phyloP scores from a whole-genome alignment of 1,140 invertebrate species.

The Brachionus paranguensis region DNA sequence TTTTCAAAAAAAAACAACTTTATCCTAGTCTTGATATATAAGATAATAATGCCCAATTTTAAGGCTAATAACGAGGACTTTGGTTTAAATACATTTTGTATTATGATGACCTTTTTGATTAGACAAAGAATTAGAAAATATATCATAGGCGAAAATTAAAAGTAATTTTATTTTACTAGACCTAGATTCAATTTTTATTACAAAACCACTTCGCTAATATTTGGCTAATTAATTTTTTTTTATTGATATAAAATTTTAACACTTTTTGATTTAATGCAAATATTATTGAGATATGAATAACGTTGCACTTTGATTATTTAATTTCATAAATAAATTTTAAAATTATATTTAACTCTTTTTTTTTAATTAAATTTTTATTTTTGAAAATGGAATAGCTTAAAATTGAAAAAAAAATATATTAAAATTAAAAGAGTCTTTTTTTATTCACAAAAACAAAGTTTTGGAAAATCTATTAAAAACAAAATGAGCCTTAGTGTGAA shows the following conservation, averaged over 20 bases:
- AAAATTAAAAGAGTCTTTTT: not conserved
- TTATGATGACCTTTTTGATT: not conserved
- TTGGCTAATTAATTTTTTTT: not conserved
- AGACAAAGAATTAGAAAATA: not conserved
- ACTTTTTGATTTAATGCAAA: not conserved
- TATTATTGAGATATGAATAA: not conserved
- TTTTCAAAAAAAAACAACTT: not conserved
- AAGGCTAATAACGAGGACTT: not conserved
- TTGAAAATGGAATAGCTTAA: not conserved
- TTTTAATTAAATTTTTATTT: not conserved
- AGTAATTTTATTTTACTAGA: not conserved
- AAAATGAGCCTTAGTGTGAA: not conserved
- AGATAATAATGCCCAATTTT: not conserved
- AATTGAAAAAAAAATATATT: not conserved
- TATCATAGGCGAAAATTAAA: not conserved
- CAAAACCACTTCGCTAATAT: not conserved
- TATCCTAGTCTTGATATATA: not conserved
- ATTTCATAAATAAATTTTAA: not conserved
- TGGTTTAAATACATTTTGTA: not conserved
- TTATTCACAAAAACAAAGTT: not conserved
- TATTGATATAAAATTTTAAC: not conserved
- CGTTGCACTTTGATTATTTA: not conserved
- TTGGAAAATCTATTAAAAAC: not conserved
- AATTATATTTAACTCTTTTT: not conserved
- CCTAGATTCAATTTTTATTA: not conserved